These are phyloP conservation scores for Copsychus sechellarum DNA, from an alignment of 2,113 vertebrate genomes.

Conservation along the genomic window DNA sequence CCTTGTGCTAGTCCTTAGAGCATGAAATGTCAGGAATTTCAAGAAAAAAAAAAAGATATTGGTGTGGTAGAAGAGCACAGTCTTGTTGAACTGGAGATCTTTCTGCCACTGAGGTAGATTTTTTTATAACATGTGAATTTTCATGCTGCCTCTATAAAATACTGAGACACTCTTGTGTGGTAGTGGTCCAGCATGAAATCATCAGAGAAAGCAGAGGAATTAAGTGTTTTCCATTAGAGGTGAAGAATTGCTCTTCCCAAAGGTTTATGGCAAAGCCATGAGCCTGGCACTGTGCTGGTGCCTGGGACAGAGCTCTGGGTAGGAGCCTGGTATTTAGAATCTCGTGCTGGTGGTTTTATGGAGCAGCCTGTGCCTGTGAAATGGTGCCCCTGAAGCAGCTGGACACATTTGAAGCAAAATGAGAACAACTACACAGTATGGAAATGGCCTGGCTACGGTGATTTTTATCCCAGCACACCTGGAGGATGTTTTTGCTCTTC, in stretches of 20 bases:
- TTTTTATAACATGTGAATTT: background rate
- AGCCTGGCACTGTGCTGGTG: background rate
- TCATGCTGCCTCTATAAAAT: background rate
- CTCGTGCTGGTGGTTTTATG: background rate
- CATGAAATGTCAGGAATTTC: background rate
- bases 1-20: background rate
- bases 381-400: background rate
- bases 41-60: background rate
- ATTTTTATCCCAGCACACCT: background rate
- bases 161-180: background rate
- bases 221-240: background rate
- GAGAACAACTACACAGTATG: background rate
- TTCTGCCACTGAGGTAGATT: background rate
- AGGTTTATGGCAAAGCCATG: background rate
- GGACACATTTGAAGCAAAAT: background rate
- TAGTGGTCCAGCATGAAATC: background rate
- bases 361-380: background rate
- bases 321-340: fast-evolving
- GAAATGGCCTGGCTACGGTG: background rate
- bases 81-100: background rate
- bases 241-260: background rate
- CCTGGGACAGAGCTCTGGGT: background rate
- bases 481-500: background rate
- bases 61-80: background rate
- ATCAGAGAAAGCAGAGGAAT: background rate